A percentile compares a stretch with the other conserved stretches of the same genome.
Conservation (phyloP, 2,113 vertebrate genomes). For the Sander vitreus region DNA sequence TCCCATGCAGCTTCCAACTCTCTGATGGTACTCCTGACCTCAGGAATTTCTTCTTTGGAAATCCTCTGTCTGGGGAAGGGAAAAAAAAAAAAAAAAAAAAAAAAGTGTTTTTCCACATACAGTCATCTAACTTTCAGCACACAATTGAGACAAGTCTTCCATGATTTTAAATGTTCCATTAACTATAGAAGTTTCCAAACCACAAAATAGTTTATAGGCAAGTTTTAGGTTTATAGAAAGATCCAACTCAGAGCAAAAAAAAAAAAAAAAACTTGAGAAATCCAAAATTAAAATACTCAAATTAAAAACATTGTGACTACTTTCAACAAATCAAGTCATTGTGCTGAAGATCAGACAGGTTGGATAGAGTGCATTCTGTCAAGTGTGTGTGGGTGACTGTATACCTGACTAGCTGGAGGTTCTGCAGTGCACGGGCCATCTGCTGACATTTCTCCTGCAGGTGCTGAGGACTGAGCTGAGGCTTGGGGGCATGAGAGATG, state of each 20-base stretch:
- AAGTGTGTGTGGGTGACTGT: not conserved
- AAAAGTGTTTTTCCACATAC: no score
- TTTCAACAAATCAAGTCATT: not conserved
- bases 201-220: not conserved
- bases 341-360: not conserved
- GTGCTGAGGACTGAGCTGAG: constrained; percentile 60
- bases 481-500: constrained; percentile 40
- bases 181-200: not conserved
- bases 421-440: constrained; percentile 67
- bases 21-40: constrained; percentile 63
- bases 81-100: not conserved
- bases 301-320: not conserved
- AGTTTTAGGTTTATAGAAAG: not conserved
- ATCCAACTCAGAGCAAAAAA: not conserved
- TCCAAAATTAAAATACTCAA: not conserved
- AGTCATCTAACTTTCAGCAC: not conserved
- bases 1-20: constrained; percentile 85
- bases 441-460: constrained; percentile 71
- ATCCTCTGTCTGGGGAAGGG: constrained; percentile 78
- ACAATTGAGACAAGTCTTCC: not conserved
- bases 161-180: not conserved
- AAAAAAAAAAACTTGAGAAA: not conserved
- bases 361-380: not conserved
- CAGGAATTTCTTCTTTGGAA: constrained; percentile 69
- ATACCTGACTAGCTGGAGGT: constrained; percentile 83